Percentiles rank a stretch among this genome's conserved stretches.
These are phyloP conservation scores for Arenaria interpres DNA, from an alignment of 2,113 vertebrate species.

Conservation along the genomic window DNA sequence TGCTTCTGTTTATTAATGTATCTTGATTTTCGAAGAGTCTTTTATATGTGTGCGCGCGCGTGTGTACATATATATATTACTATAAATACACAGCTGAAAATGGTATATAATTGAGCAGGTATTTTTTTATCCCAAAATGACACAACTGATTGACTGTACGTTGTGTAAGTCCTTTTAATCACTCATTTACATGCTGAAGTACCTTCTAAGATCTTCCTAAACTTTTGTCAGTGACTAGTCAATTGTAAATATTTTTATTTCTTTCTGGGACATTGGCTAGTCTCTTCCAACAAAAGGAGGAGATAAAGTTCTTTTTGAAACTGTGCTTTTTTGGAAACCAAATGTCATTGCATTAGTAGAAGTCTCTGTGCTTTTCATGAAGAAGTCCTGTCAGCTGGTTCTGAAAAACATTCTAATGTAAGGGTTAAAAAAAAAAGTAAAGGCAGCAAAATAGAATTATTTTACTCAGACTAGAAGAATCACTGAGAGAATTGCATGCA, in stretches of 20 bases:
- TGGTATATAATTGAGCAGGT: slow-evolving; percentile 74
- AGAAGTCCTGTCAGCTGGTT: slow-evolving; percentile 66
- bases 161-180: slow-evolving; percentile 33
- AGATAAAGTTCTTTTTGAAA: slow-evolving; percentile 39
- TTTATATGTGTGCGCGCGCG: neutral
- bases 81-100: slow-evolving; percentile 79
- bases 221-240: slow-evolving; percentile 44
- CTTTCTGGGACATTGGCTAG: neutral
- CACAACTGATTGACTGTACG: slow-evolving; percentile 49
- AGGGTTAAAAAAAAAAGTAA: neutral
- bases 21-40: slow-evolving; percentile 68
- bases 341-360: slow-evolving; percentile 42
- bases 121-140: slow-evolving; percentile 72
- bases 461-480: slow-evolving; percentile 52
- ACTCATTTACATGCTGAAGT: slow-evolving; percentile 45
- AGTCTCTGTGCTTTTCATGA: slow-evolving; percentile 37
- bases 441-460: slow-evolving; percentile 25
- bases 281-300: neutral
- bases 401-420: slow-evolving; percentile 52
- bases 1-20: slow-evolving; percentile 74
- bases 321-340: slow-evolving; percentile 55
- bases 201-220: slow-evolving; percentile 32
- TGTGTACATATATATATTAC: slow-evolving; percentile 16
- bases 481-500: slow-evolving; percentile 59
- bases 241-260: slow-evolving; percentile 54